Evolutionary conservation across 2,797 vertebrate genomes (phyloP).

Genomic region (Notolabrus celidotus): DNA sequence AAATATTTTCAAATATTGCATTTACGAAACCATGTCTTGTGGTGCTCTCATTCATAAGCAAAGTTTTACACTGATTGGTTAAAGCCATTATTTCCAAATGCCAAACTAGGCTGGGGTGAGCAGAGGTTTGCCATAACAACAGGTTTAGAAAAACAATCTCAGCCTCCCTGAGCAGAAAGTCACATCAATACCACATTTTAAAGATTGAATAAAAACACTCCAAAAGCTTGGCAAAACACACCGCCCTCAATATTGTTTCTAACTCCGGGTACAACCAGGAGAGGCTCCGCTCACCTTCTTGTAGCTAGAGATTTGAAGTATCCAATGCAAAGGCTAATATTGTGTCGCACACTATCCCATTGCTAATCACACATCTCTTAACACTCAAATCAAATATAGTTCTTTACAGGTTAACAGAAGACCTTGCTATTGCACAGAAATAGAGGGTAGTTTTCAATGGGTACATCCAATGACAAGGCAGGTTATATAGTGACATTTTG

Average conservation of each 20-base stretch:
- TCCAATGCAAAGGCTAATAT: conserved; percentile 66
- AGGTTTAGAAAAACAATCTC: conserved; percentile 74
- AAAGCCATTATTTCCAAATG: conserved; percentile 72
- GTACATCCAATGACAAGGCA: conserved; percentile 69
- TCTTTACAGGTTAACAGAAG: conserved; percentile 65
- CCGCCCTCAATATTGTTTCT: conserved; percentile 57
- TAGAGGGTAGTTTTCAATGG: conserved; percentile 44
- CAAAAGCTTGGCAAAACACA: conserved; percentile 80
- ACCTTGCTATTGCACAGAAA: conserved; percentile 80
- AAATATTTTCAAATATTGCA: conserved; percentile 78
- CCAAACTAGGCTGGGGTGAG: conserved; percentile 59
- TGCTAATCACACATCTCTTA: conserved; percentile 63
- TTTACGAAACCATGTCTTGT: conserved; percentile 70
- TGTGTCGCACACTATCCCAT: conserved; percentile 58
- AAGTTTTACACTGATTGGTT: conserved; percentile 60
- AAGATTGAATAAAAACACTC: conserved; percentile 81
- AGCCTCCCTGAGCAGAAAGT: conserved; percentile 84
- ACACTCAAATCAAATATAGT: conserved; percentile 67
- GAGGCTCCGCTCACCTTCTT: conserved; percentile 38
- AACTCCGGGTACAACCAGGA: conserved; percentile 49
- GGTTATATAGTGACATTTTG: conserved; percentile 69
- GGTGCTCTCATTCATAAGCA: conserved; percentile 52
- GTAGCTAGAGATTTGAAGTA: too few species aligned
- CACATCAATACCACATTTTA: conserved; percentile 80
- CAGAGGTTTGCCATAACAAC: conserved; percentile 65